Evolutionary conservation across 2,888 invertebrate genomes (phyloP), one percentile per base, ranked within the genome.

Genomic region (Netelia melanura): DNA sequence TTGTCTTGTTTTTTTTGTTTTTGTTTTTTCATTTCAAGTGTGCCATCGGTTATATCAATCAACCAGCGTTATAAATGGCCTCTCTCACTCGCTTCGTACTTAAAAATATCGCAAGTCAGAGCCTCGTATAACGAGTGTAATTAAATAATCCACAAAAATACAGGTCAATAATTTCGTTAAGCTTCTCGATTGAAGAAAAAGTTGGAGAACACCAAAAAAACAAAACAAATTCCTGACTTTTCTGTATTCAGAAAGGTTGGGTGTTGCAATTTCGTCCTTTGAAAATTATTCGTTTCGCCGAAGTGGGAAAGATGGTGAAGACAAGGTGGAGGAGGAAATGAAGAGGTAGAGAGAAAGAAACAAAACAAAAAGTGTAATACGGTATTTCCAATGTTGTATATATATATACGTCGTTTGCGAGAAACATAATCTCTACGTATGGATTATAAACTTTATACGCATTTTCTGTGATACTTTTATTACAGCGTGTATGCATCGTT

Each of bases 401-500:
- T 48, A 76, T 48, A 81, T 48, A 67, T 48, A 81, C 77, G 77
- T 84, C 80, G 65, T 84, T 67, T 84, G 58, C 25, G 68, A 77
- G 76, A 68, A 21, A 70, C 80, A 80, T 84, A 84, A 80, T 10
- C 14, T 84, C 81, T 86, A 84, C 84, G 80, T 86, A 83, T 84
- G 82, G 84, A 87, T 88, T 87, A 88, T 80, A 80, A 79, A 86
- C 84, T 89, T 88, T 87, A 80, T 82, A 87, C 86, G 87, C 88
- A 87, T 88, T 88, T 88, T 89, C 89, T 89, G 89, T 89, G 89
- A 89, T 89, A 89, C 85, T 87, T 88, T 89, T 83, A 87, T 89
- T 88, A 88, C 87, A 87, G 86, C 86, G 83, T 88, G 81, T 85
- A 87, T 83, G 62, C 83, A 87, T 86, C 78, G 81, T 86, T 78